Conservation (phyloP, 2,113 vertebrate species). For the Lophotis ruficrista region DNA sequence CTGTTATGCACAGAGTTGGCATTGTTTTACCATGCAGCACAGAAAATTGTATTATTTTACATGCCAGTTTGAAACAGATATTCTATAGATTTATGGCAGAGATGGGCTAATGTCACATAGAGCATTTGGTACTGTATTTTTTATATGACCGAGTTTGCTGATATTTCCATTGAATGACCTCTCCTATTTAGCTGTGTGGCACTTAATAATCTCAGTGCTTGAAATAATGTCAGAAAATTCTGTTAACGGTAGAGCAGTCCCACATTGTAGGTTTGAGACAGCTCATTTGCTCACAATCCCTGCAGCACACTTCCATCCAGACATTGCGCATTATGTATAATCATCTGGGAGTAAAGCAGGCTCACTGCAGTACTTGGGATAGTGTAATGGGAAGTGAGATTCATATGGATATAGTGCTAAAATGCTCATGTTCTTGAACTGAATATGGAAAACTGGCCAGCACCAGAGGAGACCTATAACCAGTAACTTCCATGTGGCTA, state of each 20-base stretch:
- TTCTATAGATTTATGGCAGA: neutral
- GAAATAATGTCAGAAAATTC: conserved; percentile 55
- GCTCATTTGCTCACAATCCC: conserved; percentile 56
- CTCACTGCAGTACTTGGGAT: conserved; percentile 27
- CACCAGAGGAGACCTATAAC: neutral
- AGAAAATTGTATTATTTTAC: neutral
- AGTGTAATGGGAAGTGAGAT: neutral
- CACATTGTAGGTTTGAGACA: conserved; percentile 50
- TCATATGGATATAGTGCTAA: neutral
- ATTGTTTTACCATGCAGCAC: neutral
- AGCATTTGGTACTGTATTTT: neutral
- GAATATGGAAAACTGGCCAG: conserved; percentile 4
- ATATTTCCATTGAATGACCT: conserved; percentile 37
- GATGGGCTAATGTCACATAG: neutral
- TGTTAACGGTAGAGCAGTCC: conserved; percentile 40
- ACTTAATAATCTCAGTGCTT: conserved; percentile 56
- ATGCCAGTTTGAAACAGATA: neutral
- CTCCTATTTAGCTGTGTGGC: neutral
- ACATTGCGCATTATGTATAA: conserved; percentile 50
- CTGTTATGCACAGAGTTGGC: neutral
- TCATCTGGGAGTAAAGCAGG: conserved; percentile 30
- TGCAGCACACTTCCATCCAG: conserved; percentile 41
- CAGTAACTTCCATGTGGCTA: neutral
- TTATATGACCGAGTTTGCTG: conserved; percentile 7
- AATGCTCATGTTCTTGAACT: neutral